Evolutionary conservation across 2,113 vertebrate genomes (phyloP).

Genomic region (Gymnarchus niloticus): DNA sequence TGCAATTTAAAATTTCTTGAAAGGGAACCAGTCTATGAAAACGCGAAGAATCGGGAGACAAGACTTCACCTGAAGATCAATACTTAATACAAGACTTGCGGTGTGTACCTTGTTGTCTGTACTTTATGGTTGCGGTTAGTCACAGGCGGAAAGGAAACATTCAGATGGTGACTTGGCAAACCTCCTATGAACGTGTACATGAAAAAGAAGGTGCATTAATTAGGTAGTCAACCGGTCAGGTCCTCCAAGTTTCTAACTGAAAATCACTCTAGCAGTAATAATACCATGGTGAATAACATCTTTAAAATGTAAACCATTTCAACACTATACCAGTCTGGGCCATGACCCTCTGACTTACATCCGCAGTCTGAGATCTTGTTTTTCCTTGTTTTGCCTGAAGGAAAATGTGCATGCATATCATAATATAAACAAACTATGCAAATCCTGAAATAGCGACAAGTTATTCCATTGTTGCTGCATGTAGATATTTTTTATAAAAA

Average conservation of each 20-base stretch:
- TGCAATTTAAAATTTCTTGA: neutral
- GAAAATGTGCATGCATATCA: neutral
- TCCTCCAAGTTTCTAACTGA: neutral
- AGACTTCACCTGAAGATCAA: neutral
- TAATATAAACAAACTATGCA: neutral
- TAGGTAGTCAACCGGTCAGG: neutral
- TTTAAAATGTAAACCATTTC: too few relatives aligned
- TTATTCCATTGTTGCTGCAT: neutral
- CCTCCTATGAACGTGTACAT: neutral
- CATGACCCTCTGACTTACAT: neutral
- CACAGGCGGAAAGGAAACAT: neutral
- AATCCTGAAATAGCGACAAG: neutral
- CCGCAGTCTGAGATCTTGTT: neutral
- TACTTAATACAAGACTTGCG: too few relatives aligned
- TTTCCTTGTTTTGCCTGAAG: neutral
- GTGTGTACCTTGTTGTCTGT: neutral
- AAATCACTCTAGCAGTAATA: neutral
- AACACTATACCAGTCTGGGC: neutral
- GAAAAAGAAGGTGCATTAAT: neutral
- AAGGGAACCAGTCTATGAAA: neutral
- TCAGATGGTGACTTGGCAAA: neutral
- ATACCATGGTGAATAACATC: neutral
- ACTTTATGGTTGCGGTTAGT: neutral
- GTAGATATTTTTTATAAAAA: neutral
- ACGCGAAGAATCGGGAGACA: neutral